phyloP scores from a whole-genome alignment of 1,140 invertebrate species.

The Caerostris extrusa region DNA sequence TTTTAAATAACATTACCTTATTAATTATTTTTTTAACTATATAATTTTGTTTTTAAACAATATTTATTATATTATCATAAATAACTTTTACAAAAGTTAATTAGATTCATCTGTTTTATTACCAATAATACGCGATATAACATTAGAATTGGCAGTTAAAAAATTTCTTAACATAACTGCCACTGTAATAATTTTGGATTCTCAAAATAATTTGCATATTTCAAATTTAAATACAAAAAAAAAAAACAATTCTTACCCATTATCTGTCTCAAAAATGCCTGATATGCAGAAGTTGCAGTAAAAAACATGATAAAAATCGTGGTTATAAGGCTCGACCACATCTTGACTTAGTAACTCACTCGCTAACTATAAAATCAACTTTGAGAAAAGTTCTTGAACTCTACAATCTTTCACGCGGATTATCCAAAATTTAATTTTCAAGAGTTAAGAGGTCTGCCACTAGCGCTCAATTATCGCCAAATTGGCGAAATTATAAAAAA shows the following conservation, averaged over 20 bases:
- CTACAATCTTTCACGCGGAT: not conserved
- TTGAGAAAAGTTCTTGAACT: not conserved
- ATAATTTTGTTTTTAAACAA: no score
- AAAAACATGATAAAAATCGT: not conserved
- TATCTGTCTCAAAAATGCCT: slow-evolving; percentile 2
- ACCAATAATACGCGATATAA: no score
- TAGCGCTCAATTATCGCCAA: not conserved
- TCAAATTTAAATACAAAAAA: no score
- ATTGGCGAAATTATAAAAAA: not conserved
- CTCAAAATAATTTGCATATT: no score
- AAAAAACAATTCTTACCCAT: not conserved
- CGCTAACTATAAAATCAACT: not conserved
- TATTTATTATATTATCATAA: no score
- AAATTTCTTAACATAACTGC: no score
- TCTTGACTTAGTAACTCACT: not conserved
- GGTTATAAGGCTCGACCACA: not conserved
- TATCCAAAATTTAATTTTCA: not conserved
- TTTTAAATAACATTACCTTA: no score
- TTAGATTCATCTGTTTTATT: no score
- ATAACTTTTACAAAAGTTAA: no score
- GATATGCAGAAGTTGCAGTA: not conserved
- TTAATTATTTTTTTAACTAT: no score
- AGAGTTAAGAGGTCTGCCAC: not conserved
- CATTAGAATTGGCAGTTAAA: no score
- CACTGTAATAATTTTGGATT: no score